These are phyloP conservation scores for Aphelinus atriplicis DNA, from an alignment of 1,140 invertebrate species.

Conservation along the genomic window DNA sequence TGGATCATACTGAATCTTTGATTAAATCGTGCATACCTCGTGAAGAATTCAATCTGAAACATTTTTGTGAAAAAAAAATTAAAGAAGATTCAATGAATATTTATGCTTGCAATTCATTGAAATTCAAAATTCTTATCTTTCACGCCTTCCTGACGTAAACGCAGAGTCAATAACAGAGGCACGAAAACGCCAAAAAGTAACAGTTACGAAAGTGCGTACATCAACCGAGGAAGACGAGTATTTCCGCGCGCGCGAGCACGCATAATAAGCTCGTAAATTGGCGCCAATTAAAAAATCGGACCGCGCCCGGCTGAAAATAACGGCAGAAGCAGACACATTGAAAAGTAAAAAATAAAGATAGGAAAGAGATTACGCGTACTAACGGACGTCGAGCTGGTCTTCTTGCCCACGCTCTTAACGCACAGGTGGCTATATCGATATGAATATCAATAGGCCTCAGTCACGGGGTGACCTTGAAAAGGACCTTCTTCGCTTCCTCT, in stretches of 20 bases:
- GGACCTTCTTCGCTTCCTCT: constrained; percentile 21
- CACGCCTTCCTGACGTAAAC: constrained; percentile 7
- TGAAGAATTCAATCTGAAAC: no score
- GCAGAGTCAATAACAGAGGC: background rate
- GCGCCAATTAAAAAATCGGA: constrained; percentile 9
- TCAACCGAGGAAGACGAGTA: background rate
- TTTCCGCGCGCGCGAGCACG: background rate
- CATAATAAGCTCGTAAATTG: background rate
- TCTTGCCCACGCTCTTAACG: constrained; percentile 26
- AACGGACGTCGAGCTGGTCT: background rate
- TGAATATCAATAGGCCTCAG: constrained; percentile 32
- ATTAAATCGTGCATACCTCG: no score
- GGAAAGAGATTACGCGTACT: background rate
- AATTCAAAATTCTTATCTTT: constrained; percentile 10
- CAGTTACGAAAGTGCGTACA: background rate
- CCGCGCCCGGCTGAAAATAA: constrained; percentile 2
- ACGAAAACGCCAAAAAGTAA: background rate
- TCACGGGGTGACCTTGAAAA: constrained; percentile 35
- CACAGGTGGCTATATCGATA: constrained; percentile 5
- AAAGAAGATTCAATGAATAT: constrained; percentile 14
- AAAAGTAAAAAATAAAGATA: background rate
- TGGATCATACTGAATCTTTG: no score
- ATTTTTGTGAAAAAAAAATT: background rate
- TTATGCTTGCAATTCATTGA: background rate
- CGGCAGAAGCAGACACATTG: background rate